phyloP scores from a whole-genome alignment of 2,888 invertebrate genomes.

The Callyntrura sp. region DNA sequence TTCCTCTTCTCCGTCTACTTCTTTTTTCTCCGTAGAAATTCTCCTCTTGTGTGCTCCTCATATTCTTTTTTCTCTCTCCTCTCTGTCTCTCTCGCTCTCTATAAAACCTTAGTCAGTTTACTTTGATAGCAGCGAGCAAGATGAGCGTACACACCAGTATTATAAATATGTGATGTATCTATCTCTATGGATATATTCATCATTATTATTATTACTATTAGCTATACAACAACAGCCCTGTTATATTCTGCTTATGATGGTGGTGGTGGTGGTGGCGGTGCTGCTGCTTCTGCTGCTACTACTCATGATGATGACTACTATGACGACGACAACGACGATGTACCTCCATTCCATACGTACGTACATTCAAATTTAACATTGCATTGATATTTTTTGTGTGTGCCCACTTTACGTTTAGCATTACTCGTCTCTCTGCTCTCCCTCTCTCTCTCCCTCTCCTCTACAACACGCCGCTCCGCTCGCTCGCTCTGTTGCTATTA shows the following conservation, averaged over 20 bases:
- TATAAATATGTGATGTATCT: background rate
- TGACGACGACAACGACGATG: background rate
- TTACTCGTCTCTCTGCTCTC: background rate
- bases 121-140: background rate
- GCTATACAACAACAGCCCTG: too few species aligned
- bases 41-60: slow-evolving; percentile 7
- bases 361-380: slow-evolving; percentile 32
- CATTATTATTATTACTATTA: background rate
- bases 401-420: slow-evolving; percentile 12
- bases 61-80: background rate
- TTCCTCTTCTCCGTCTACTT: background rate
- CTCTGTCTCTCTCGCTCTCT: slow-evolving; percentile 1
- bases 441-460: background rate
- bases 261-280: background rate
- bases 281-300: background rate
- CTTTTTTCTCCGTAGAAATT: slow-evolving; percentile 6
- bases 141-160: background rate
- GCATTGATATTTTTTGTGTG: slow-evolving; percentile 24
- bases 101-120: slow-evolving; percentile 3
- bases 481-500: background rate
- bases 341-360: background rate
- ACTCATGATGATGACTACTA: background rate
- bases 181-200: slow-evolving; percentile 8
- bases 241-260: background rate
- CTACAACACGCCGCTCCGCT: background rate